Base-by-base conservation (phyloP, 1,140 invertebrate genomes). In the Pogonomyrmex californicus region DNA sequence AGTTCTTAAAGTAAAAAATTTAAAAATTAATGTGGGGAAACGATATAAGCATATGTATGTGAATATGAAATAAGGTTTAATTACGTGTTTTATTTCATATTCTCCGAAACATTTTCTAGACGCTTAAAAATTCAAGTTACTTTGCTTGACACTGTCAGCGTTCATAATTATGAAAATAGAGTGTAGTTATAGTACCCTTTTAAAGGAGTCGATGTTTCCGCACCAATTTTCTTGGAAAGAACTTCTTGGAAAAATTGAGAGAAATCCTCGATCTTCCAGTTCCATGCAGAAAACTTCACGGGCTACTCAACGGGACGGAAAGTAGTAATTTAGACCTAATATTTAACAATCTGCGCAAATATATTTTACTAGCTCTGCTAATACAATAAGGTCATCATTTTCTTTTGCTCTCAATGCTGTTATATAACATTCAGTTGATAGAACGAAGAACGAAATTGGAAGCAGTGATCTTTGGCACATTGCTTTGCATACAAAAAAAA, bases 251-350 rank as follows among this genome's bases (percentile, higher is more conserved):
- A 83, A 83, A 83, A 83, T 75, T 83, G 68, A 83, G 79, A 75
- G 54, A 83, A 83, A 83, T 83, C 79, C 79, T 73, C 66, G 79
- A 82, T 82, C 66, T 82, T 73, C 41, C 79, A 82, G 41, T 30
- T 71, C 38, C 79, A 23, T 58, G 79, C 79, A 62, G 79, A 60
- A 83, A 83, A 83, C 68, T 83, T 83, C 56, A 83, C 68, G 41
- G 54, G 54, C 79, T 60, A 83, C 41, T 75, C 79, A 83, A 83
- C 79, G 79, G 68, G 79, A 83, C 54, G 68, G 79, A 83, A 83
- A 83, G 79, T 83, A 83, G 68, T 83, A 83, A 83, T 83, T 83
- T 83, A 75, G 79, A 83, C 68, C 79, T 83, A 83, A 83, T 83
- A 83, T 83, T 83, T 83, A 83, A 83, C 79, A 83, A 83, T 83